A percentile compares a stretch with the other conserved stretches of the same genome.
phyloP scores from a whole-genome alignment of 2,888 invertebrate genomes.

The Sisyra nigra region DNA sequence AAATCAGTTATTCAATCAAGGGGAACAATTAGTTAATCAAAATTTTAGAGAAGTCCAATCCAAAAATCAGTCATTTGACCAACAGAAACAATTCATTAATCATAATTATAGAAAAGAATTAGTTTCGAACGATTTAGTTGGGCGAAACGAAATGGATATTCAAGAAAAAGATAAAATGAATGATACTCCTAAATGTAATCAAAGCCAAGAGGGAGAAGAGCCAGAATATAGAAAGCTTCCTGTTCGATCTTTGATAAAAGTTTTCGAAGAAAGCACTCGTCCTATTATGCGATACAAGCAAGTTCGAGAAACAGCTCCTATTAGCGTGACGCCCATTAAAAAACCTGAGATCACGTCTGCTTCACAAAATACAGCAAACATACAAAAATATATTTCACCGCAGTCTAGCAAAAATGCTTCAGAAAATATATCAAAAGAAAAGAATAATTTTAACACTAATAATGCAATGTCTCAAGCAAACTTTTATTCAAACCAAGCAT shows the following conservation, averaged over 20 bases:
- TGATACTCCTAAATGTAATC: neutral
- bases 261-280: constrained; percentile 44
- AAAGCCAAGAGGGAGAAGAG: constrained; percentile 10
- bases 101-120: too few relatives aligned
- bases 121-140: too few relatives aligned
- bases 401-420: neutral
- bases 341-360: too few relatives aligned
- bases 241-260: constrained; percentile 34
- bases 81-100: too few relatives aligned
- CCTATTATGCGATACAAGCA: constrained; percentile 36
- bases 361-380: neutral
- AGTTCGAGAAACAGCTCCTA: constrained; percentile 20
- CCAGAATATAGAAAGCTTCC: constrained; percentile 27
- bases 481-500: neutral
- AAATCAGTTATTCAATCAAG: too few relatives aligned
- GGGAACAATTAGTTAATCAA: too few relatives aligned
- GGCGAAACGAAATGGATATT: neutral
- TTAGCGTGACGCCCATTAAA: neutral
- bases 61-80: too few relatives aligned
- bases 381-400: neutral
- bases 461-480: neutral
- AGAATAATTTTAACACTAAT: neutral
- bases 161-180: neutral
- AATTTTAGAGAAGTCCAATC: too few relatives aligned
- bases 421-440: neutral